Evolutionary conservation across 2,797 vertebrate genomes (phyloP), one percentile per base, ranked within the genome.

Genomic region (Amniataba percoides): DNA sequence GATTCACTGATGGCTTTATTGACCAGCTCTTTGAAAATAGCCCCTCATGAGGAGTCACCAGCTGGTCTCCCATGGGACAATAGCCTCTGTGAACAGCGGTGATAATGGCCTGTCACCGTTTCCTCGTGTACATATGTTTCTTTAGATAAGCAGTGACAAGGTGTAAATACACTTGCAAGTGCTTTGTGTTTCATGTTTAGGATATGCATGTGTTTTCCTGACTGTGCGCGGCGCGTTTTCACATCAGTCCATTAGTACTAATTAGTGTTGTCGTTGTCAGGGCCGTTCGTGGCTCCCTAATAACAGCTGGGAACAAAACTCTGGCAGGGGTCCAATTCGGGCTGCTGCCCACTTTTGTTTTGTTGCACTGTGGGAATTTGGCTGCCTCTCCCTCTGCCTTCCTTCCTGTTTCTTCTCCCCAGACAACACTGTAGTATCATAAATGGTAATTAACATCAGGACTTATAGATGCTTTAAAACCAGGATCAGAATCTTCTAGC

Each of bases 401-500:
- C 79, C 83, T 88, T 84, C 82, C 83, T 79, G 52, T 34, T 76
- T 84, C 73, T 79, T 67, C n/a, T 67, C 18, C 42, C 53, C n/a
- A 39, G n/a, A 25, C 42, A 63, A 43, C 67, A 39, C 71, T 19
- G 14, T 42, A 7, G 31, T 45, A 5, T 60, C 42, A 3, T 19
- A 18, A 14, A 12, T 10, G 15, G 14, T 21, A 45, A 43, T 71
- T 57, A 46, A 65, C 58, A 75, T 45, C 14, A 57, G 21, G 9
- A 64, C 25, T 60, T 52, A 48, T 39, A 3, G 21, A 53, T 4
- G 4, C 3, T 10, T 51, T 25, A 4, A 5, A 48, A 18, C 13
- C 25, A 45, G 46, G 67, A 71, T 0, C 10, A 48, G 21, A 71
- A 23, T 34, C 6, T 31, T 31, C 27, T 3, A 31, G 10, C n/a